These are phyloP conservation scores for Macquaria ambigua DNA, from an alignment of 2,113 vertebrate species.

Conservation along the genomic window DNA sequence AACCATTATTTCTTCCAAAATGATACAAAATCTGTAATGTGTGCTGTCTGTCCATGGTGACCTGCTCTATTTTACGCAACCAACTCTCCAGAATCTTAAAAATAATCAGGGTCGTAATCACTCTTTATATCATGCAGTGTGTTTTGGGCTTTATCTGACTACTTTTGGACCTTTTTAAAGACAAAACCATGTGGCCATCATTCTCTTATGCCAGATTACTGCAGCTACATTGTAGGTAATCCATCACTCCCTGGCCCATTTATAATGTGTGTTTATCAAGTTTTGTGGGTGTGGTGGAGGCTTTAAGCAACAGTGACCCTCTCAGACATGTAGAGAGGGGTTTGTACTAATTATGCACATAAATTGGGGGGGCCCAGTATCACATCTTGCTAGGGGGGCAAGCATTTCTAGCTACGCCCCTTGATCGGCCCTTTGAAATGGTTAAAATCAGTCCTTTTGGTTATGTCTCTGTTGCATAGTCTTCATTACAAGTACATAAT, in stretches of 20 bases:
- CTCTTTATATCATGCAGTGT: neutral
- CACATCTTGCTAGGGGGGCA: neutral
- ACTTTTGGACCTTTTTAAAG: neutral
- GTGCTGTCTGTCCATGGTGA: neutral
- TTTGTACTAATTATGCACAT: constrained; percentile 24
- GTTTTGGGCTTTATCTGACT: neutral
- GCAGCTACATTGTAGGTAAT: neutral
- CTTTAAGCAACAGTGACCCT: neutral
- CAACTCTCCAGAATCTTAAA: neutral
- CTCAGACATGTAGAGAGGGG: neutral
- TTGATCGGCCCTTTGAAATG: constrained; percentile 5
- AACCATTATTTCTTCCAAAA: neutral
- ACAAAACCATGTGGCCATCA: neutral
- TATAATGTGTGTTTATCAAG: constrained; percentile 12
- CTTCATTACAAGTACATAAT: constrained; percentile 7
- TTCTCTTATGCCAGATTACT: constrained; percentile 13
- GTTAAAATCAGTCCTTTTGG: neutral
- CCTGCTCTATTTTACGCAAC: neutral
- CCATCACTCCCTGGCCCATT: neutral
- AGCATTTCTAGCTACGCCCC: neutral
- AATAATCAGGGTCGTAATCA: neutral
- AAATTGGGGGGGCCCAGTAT: neutral
- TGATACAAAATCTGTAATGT: neutral
- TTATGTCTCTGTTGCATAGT: neutral
- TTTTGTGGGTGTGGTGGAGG: constrained; percentile 29